phyloP scores from a whole-genome alignment of 1,140 invertebrate species.

The Drosophila cardini region DNA sequence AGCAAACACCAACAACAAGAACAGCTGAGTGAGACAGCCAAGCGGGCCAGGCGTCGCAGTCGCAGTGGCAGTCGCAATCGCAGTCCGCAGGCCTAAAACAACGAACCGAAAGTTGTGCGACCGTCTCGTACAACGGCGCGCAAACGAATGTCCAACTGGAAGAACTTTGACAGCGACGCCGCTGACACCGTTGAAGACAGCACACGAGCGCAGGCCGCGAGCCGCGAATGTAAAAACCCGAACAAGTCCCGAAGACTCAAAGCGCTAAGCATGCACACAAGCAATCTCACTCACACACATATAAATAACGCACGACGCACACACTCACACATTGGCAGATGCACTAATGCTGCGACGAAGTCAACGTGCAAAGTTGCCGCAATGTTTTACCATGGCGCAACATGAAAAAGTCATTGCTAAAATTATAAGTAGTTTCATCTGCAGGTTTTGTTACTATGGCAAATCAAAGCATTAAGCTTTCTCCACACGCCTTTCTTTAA shows the following conservation, averaged over 20 bases:
- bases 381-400: slow-evolving; percentile 32
- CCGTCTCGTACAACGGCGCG: slow-evolving; percentile 82
- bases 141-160: slow-evolving; percentile 76
- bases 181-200: slow-evolving; percentile 45
- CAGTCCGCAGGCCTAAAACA: slow-evolving; percentile 33
- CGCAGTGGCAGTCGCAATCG: slow-evolving; percentile 13
- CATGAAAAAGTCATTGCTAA: slow-evolving; percentile 10
- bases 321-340: slow-evolving; percentile 8
- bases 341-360: slow-evolving; percentile 34
- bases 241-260: slow-evolving; percentile 40
- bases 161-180: slow-evolving; percentile 64
- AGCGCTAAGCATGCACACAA: slow-evolving; percentile 10
- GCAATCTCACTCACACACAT: slow-evolving; percentile 7
- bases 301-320: neutral
- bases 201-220: slow-evolving; percentile 36
- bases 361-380: slow-evolving; percentile 29
- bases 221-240: slow-evolving; percentile 38
- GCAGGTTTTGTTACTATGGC: too few species aligned
- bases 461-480: too few species aligned
- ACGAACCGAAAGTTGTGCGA: slow-evolving; percentile 80
- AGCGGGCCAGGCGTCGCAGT: slow-evolving; percentile 39
- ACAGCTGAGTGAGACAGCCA: slow-evolving; percentile 36
- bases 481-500: neutral
- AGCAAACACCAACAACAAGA: slow-evolving; percentile 19
- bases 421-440: neutral